A percentile compares a stretch with the other conserved stretches of the same genome.
Conservation (phyloP, 2,888 invertebrate species). For the Tiliacea aurago region DNA sequence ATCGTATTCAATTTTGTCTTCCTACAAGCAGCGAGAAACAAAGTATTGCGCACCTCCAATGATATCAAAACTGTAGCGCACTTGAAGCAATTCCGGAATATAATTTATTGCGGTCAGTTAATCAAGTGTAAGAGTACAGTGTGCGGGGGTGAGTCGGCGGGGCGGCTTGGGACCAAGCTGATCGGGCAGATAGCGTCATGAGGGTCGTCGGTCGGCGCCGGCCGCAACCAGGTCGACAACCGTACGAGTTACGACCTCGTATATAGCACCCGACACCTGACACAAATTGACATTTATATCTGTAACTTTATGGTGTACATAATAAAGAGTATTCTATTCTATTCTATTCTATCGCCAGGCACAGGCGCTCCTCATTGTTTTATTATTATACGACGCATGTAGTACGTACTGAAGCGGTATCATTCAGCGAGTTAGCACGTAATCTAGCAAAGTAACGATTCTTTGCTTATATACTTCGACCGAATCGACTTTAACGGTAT, state of each 20-base stretch:
- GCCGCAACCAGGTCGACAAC: constrained; percentile 63
- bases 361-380: constrained; percentile 34
- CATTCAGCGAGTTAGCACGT: constrained; percentile 17
- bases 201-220: constrained; percentile 66
- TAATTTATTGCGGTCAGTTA: constrained; percentile 60
- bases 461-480: constrained; percentile 26
- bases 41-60: constrained; percentile 41
- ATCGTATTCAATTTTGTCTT: constrained; percentile 8
- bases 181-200: constrained; percentile 65
- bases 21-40: constrained; percentile 6
- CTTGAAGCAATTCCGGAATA: constrained; percentile 49
- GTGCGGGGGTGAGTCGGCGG: constrained; percentile 58
- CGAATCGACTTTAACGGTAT: constrained; percentile 50
- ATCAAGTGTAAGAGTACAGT: constrained; percentile 62
- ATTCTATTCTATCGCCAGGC: constrained; percentile 54
- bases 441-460: constrained; percentile 27
- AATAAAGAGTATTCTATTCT: too few species aligned
- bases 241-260: constrained; percentile 50
- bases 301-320: too few species aligned
- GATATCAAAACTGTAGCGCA: constrained; percentile 53
- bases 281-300: too few species aligned
- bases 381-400: constrained; percentile 33
- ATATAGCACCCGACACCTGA: constrained; percentile 43
- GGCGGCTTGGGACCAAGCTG: constrained; percentile 55
- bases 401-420: constrained; percentile 17